Percentiles rank a stretch among this genome's conserved stretches.
Conservation (phyloP, 2,113 vertebrate species). For the Callithrix jacchus region DNA sequence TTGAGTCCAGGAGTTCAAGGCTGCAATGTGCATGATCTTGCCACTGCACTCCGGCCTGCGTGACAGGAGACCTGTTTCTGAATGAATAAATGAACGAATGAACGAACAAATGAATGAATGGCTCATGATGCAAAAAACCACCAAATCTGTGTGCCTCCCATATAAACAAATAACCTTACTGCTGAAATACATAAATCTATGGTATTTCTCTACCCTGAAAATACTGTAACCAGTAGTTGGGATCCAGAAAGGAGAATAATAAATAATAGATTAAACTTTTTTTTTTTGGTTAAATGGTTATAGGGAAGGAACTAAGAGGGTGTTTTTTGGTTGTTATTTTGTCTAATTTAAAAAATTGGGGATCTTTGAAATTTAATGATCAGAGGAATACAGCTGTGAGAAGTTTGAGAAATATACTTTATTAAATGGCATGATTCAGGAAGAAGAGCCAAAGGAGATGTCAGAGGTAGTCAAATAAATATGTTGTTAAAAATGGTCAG, state of each 20-base stretch:
- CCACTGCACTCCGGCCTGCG: too few species aligned
- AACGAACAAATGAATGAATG: too few species aligned
- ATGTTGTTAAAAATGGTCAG: neutral
- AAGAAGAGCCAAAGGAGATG: neutral
- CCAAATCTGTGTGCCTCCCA: neutral
- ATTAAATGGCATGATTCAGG: neutral
- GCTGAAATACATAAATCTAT: neutral
- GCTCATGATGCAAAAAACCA: neutral
- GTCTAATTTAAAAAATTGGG: neutral
- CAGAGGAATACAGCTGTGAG: neutral
- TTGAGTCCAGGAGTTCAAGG: too few species aligned
- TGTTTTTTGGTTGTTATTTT: neutral
- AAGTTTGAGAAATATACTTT: neutral
- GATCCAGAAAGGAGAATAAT: neutral
- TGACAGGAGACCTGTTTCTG: too few species aligned
- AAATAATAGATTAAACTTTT: neutral
- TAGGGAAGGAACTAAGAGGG: neutral
- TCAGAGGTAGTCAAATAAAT: neutral
- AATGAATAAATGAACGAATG: too few species aligned
- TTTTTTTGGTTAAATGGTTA: neutral
- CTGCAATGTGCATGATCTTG: too few species aligned
- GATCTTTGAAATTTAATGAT: neutral
- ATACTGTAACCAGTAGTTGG: neutral
- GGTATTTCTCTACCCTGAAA: neutral
- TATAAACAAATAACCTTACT: neutral